Percentiles rank a stretch among this genome's conserved stretches.
phyloP scores from a whole-genome alignment of 1,140 invertebrate species.

The Drosophila sucinea region DNA sequence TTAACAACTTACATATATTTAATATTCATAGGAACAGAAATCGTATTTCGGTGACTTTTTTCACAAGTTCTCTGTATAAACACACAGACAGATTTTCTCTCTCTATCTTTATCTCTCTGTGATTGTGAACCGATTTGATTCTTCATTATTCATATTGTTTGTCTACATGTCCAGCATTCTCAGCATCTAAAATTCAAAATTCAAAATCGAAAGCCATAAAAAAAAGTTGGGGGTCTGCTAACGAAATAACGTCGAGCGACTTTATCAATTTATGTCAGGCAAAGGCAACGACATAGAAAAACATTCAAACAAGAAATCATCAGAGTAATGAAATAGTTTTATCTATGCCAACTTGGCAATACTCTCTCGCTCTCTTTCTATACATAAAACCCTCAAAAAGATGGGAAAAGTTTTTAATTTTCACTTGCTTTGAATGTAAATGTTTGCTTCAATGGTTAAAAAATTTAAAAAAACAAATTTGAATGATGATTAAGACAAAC shows the following conservation, averaged over 20 bases:
- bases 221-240: conserved; percentile 25
- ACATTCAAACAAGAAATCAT: conserved; percentile 26
- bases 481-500: no score
- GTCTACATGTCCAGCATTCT: conserved; percentile 17
- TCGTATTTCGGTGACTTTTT: conserved; percentile 25
- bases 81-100: background rate
- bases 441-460: no score
- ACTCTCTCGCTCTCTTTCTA: no score
- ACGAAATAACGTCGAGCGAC: conserved; percentile 44
- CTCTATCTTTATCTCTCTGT: conserved; percentile 1
- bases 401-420: no score
- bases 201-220: background rate
- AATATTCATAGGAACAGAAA: background rate
- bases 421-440: no score
- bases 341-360: no score
- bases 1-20: background rate
- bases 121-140: conserved; percentile 5
- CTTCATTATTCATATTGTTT: conserved; percentile 22
- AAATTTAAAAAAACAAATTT: no score
- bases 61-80: background rate
- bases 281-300: conserved; percentile 40
- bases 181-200: background rate
- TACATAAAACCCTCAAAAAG: no score
- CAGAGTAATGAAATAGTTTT: background rate
- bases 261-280: conserved; percentile 76